Percentiles rank a stretch among this genome's conserved stretches.
phyloP scores from a whole-genome alignment of 2,113 vertebrate genomes.

The Neopipo cinnamomea region DNA sequence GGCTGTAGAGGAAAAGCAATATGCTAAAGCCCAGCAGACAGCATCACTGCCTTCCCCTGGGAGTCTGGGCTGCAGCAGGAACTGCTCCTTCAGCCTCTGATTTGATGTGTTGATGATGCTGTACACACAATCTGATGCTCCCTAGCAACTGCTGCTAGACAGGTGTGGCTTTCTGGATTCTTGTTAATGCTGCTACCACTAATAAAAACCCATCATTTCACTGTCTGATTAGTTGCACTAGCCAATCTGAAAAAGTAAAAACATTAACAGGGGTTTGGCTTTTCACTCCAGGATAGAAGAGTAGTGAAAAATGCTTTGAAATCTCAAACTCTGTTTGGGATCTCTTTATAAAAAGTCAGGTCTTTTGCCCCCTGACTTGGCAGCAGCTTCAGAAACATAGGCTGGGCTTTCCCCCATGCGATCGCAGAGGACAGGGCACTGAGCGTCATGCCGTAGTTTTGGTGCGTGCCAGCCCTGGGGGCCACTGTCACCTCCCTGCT shows the following conservation, averaged over 20 bases:
- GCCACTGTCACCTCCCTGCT: background rate
- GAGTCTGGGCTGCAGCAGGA: background rate
- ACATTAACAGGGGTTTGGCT: background rate
- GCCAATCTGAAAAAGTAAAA: background rate
- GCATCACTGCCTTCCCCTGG: background rate
- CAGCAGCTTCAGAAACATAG: background rate
- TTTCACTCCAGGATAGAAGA: background rate
- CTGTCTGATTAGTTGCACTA: background rate
- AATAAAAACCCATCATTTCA: background rate
- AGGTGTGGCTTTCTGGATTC: background rate
- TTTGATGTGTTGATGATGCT: background rate
- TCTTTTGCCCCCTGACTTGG: background rate
- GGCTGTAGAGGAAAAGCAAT: background rate
- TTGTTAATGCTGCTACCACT: background rate
- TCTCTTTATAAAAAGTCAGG: background rate
- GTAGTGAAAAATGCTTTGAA: background rate
- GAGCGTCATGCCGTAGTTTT: fast-evolving
- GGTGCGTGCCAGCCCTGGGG: fast-evolving
- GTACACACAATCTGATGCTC: background rate
- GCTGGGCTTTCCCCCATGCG: background rate
- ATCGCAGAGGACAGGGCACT: background rate
- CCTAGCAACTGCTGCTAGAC: background rate
- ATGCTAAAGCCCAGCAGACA: background rate
- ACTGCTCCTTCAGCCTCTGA: background rate
- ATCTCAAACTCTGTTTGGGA: background rate